A percentile compares a stretch with the other conserved stretches of the same genome.
Evolutionary conservation across 2,113 vertebrate genomes (phyloP).

Genomic region (Ardeotis arabs): DNA sequence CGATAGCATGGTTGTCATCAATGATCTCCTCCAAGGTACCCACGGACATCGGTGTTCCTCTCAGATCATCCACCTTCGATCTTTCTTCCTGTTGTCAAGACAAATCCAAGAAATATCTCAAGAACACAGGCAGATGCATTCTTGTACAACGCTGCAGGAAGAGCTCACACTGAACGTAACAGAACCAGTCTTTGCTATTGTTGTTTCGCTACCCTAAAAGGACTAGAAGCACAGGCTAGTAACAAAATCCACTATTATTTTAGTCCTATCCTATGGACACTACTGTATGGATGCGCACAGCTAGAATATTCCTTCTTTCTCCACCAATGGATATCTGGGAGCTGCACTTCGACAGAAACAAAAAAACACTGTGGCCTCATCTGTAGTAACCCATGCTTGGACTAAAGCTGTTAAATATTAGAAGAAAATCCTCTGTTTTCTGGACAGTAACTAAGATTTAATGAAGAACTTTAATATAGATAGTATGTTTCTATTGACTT

Average conservation of each 20-base stretch:
- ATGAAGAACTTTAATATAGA: not conserved
- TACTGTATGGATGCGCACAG: not conserved
- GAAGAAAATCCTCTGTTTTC: not conserved
- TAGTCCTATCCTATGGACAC: accelerated
- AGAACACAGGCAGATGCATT: not conserved
- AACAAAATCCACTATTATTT: not conserved
- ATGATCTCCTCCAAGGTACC: constrained; percentile 98
- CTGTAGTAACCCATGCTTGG: not conserved
- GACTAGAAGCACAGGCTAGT: not conserved
- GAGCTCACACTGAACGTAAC: not conserved
- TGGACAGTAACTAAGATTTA: not conserved
- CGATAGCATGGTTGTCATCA: constrained; percentile 97
- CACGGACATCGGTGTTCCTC: constrained; percentile 97
- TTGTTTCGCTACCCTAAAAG: not conserved
- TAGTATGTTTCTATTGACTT: not conserved
- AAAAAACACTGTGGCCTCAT: not conserved
- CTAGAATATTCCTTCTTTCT: not conserved
- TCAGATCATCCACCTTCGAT: constrained; percentile 96
- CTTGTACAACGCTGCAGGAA: not conserved
- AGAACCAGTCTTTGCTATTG: not conserved
- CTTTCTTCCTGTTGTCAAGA: constrained; percentile 86
- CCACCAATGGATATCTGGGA: not conserved
- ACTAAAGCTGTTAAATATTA: not conserved
- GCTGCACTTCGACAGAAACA: not conserved
- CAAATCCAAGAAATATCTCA: not conserved